Conservation (phyloP, 1,140 invertebrate genomes). For the Apis florea region DNA sequence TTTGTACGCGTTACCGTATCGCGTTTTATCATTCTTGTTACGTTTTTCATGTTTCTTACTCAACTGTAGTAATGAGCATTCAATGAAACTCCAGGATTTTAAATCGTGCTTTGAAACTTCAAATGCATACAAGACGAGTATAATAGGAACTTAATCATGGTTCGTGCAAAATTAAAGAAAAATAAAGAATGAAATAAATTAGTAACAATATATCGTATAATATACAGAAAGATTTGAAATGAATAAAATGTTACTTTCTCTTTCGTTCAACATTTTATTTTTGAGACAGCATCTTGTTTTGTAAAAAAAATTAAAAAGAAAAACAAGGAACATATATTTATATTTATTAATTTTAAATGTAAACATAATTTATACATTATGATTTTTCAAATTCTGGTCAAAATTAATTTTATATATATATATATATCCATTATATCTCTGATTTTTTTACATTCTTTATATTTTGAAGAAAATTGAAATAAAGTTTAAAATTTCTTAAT, state of each 20-base stretch:
- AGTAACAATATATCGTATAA: neutral
- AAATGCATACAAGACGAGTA: too few species aligned
- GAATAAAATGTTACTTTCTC: neutral
- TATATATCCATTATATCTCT: too few species aligned
- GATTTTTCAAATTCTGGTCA: neutral
- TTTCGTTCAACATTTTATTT: neutral
- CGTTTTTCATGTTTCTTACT: constrained; percentile 23
- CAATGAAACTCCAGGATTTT: neutral
- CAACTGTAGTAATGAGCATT: constrained; percentile 14
- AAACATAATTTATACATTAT: neutral
- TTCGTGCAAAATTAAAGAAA: neutral
- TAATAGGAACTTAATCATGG: neutral
- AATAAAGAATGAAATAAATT: neutral
- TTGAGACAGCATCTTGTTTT: neutral
- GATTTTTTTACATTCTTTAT: too few species aligned
- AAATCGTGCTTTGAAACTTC: neutral
- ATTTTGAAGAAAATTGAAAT: too few species aligned
- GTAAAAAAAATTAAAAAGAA: neutral
- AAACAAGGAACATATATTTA: neutral
- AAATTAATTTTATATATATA: too few species aligned
- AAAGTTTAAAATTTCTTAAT: too few species aligned
- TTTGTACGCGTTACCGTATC: constrained; percentile 27
- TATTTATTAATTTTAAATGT: neutral
- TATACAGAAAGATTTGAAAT: neutral
- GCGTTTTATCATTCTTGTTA: constrained; percentile 10